phyloP scores from a whole-genome alignment of 1,140 invertebrate genomes.

The Nasonia longicornis region DNA sequence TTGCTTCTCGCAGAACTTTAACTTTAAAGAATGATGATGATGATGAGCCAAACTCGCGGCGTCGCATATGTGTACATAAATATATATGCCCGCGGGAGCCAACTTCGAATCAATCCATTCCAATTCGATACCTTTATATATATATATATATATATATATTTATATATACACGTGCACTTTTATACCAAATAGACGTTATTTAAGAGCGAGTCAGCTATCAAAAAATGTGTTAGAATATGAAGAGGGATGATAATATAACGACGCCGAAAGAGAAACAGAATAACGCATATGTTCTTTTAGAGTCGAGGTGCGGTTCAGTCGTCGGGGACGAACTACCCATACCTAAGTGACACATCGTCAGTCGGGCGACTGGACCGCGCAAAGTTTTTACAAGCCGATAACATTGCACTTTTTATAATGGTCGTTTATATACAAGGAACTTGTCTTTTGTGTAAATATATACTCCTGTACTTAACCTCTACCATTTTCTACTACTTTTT shows the following conservation, averaged over 20 bases:
- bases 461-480: constrained; percentile 42
- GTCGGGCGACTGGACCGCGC: not conserved
- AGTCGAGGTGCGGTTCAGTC: not conserved
- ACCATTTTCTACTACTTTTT: constrained; percentile 35
- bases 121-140: constrained; percentile 41
- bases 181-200: constrained; percentile 48
- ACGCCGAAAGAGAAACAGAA: not conserved
- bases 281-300: constrained; percentile 8
- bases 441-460: constrained; percentile 46
- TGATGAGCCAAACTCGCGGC: constrained; percentile 19
- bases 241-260: constrained; percentile 13
- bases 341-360: too few relatives aligned
- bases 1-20: constrained; percentile 36
- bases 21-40: constrained; percentile 2
- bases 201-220: constrained; percentile 28
- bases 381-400: constrained; percentile 15
- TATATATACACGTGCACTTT: constrained; percentile 40
- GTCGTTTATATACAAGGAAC: constrained; percentile 26
- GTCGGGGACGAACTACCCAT: not conserved
- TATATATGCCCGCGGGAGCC: constrained; percentile 28
- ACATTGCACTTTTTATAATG: constrained; percentile 38
- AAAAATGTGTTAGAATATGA: constrained; percentile 17
- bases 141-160: constrained; percentile 4
- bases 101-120: constrained; percentile 48
- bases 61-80: constrained; percentile 16